Evolutionary conservation across 2,797 vertebrate species (phyloP).

Genomic region (Pachyuromys duprasi): DNA sequence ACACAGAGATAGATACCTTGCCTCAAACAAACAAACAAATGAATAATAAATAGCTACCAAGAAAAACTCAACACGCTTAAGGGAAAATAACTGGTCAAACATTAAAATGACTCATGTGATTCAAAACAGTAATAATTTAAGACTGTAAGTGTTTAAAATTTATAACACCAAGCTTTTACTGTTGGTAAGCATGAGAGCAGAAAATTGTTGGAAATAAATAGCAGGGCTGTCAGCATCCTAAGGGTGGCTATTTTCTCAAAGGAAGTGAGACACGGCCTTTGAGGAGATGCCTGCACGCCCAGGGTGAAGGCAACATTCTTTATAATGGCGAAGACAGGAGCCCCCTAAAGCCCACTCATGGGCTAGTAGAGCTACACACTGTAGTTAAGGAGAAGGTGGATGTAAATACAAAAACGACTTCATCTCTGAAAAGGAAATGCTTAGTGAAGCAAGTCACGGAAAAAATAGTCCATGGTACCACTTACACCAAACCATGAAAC

Average conservation of each 20-base stretch:
- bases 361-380: background rate
- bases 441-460: background rate
- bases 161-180: background rate
- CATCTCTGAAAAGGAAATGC: background rate
- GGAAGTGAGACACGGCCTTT: background rate
- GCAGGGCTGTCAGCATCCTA: background rate
- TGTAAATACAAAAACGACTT: too few species aligned
- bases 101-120: background rate
- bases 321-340: background rate
- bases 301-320: background rate
- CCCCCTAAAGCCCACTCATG: background rate
- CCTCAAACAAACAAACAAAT: background rate
- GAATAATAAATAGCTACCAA: background rate
- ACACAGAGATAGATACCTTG: background rate
- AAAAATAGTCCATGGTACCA: background rate
- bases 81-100: conserved; percentile 39
- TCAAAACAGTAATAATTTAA: conserved; percentile 50
- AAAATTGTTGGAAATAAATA: background rate
- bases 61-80: background rate
- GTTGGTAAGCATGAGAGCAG: background rate
- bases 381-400: background rate
- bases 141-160: conserved; percentile 24
- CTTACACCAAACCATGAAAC: background rate
- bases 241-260: background rate
- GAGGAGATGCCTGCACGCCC: background rate